These are phyloP conservation scores for Rissa tridactyla DNA, from an alignment of 2,113 vertebrate genomes.

Conservation along the genomic window DNA sequence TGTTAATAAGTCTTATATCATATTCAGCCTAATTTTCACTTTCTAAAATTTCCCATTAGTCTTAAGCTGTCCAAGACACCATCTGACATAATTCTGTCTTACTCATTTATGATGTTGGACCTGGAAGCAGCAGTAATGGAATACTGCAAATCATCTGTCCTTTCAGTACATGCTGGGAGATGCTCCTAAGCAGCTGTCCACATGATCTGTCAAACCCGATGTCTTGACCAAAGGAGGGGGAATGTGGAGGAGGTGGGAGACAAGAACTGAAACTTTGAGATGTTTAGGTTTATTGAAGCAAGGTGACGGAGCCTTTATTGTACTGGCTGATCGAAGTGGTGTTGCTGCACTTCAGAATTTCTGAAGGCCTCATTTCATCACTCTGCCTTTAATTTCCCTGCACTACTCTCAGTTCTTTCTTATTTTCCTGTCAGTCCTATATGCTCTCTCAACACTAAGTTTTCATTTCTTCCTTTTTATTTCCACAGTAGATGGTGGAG, in stretches of 20 bases:
- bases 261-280: neutral
- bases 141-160: neutral
- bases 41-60: neutral
- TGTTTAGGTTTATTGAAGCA: neutral
- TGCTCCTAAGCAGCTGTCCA: neutral
- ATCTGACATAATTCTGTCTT: neutral
- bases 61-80: neutral
- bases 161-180: neutral
- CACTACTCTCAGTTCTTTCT: neutral
- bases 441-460: neutral
- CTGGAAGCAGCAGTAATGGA: neutral
- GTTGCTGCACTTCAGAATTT: neutral
- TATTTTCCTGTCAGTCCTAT: neutral
- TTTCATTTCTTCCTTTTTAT: slow-evolving; percentile 38
- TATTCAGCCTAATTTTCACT: neutral
- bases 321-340: neutral
- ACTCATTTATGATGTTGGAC: neutral
- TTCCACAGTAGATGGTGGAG: slow-evolving; percentile 21
- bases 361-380: neutral
- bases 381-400: slow-evolving; percentile 1
- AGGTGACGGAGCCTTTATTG: neutral
- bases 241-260: neutral
- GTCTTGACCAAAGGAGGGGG: neutral
- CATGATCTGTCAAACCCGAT: neutral
- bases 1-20: neutral